phyloP scores from a whole-genome alignment of 1,140 invertebrate species.

The Diploscapter pachys region DNA sequence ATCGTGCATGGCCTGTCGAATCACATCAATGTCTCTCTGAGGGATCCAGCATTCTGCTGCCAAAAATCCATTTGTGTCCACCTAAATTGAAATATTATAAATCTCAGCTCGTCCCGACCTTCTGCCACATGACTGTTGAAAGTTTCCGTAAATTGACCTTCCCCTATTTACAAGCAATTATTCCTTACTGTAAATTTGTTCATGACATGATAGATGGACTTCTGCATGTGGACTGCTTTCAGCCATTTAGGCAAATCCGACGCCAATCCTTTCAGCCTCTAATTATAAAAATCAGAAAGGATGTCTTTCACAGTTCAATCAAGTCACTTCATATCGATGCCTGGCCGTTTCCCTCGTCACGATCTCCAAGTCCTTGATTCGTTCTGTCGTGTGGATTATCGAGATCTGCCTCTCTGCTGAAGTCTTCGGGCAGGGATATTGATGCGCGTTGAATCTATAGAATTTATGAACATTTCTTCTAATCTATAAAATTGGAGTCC shows the following conservation, averaged over 20 bases:
- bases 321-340: slow-evolving; percentile 45
- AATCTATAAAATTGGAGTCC: no score
- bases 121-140: no score
- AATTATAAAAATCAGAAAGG: slow-evolving; percentile 55
- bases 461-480: no score
- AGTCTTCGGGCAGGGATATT: slow-evolving; percentile 90
- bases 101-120: no score
- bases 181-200: slow-evolving; percentile 68
- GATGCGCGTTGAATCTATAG: slow-evolving; percentile 80
- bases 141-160: no score
- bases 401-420: slow-evolving; percentile 83
- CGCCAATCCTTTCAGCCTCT: slow-evolving; percentile 84
- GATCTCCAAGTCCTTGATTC: slow-evolving; percentile 88
- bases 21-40: slow-evolving; percentile 80
- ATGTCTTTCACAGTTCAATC: background rate
- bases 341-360: slow-evolving; percentile 64
- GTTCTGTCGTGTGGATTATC: slow-evolving; percentile 85
- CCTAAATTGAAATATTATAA: slow-evolving; percentile 64
- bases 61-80: slow-evolving; percentile 64
- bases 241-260: slow-evolving; percentile 90
- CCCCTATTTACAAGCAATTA: no score
- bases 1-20: slow-evolving; percentile 79
- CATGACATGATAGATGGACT: slow-evolving; percentile 72
- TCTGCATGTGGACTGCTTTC: slow-evolving; percentile 73
- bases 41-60: slow-evolving; percentile 93